These are phyloP conservation scores for Sebastes fasciatus DNA, from an alignment of 2,113 vertebrate species.

Conservation along the genomic window DNA sequence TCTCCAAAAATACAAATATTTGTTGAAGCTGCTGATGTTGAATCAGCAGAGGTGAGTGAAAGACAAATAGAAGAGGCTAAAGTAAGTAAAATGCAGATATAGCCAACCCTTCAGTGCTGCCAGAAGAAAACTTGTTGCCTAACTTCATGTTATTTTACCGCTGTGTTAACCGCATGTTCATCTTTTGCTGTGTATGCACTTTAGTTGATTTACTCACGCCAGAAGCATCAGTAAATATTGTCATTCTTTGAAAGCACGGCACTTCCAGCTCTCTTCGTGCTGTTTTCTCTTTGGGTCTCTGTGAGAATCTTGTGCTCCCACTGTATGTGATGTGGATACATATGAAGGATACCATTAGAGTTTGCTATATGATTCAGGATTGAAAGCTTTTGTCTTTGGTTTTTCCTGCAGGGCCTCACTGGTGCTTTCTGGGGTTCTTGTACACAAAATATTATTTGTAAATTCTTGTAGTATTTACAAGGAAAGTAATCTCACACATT, in stretches of 20 bases:
- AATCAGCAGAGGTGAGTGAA: neutral
- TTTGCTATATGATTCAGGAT: neutral
- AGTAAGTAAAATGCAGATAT: neutral
- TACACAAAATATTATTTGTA: neutral
- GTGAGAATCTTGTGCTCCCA: neutral
- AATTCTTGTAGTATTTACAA: slow-evolving; percentile 39
- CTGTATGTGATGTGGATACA: neutral
- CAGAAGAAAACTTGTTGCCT: neutral
- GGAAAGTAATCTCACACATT: slow-evolving; percentile 53
- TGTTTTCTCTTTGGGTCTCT: neutral
- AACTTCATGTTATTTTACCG: neutral
- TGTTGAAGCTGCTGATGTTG: neutral
- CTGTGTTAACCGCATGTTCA: neutral
- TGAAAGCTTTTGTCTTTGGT: neutral
- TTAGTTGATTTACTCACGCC: neutral
- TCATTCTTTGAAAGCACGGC: neutral
- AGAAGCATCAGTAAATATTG: slow-evolving; percentile 18
- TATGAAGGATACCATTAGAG: neutral
- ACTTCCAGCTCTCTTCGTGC: neutral
- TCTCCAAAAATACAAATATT: neutral
- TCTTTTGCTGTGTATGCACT: neutral
- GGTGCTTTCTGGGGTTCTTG: neutral
- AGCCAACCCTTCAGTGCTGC: neutral
- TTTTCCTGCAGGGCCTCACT: neutral
- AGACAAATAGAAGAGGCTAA: neutral